These are phyloP conservation scores for Rhopilema esculentum DNA, from an alignment of 30 jellyfish, hydroid and myxozoan species.

Conservation along the genomic window DNA sequence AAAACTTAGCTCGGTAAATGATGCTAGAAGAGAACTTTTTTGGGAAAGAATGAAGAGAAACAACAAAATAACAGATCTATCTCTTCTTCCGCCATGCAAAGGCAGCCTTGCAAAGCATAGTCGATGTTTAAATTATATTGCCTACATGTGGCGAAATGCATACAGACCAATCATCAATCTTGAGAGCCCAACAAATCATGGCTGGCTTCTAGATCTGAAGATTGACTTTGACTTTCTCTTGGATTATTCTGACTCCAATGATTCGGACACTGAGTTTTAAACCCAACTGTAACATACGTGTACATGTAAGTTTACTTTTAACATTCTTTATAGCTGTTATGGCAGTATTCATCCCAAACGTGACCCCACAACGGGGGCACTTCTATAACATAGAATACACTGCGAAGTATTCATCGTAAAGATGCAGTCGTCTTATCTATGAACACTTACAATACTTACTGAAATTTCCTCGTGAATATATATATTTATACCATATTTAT, in stretches of 20 bases:
- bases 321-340: background rate
- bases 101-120: conserved; percentile 55
- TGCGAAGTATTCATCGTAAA: background rate
- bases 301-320: conserved; percentile 1
- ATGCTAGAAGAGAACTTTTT: conserved; percentile 42
- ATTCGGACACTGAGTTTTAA: conserved; percentile 58
- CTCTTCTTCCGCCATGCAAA: conserved; percentile 66
- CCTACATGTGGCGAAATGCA: conserved; percentile 49
- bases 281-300: conserved; percentile 11
- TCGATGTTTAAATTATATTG: conserved; percentile 51
- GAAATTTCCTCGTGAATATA: background rate
- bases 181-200: conserved; percentile 54
- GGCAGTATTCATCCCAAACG: conserved; percentile 8
- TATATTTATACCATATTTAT: background rate
- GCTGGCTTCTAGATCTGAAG: conserved; percentile 56
- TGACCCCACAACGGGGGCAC: conserved; percentile 13
- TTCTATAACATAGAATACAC: background rate
- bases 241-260: conserved; percentile 26
- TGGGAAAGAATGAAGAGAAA: conserved; percentile 49
- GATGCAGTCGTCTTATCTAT: conserved; percentile 3
- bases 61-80: conserved; percentile 29
- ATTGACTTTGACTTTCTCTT: conserved; percentile 34
- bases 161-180: conserved; percentile 41
- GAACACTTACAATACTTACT: background rate
- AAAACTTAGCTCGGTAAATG: conserved; percentile 45